Percentiles rank a stretch among this genome's conserved stretches.
Conservation (phyloP, 37 sponge, comb jelly and placozoan genomes). For the Aplysina aerophoba region DNA sequence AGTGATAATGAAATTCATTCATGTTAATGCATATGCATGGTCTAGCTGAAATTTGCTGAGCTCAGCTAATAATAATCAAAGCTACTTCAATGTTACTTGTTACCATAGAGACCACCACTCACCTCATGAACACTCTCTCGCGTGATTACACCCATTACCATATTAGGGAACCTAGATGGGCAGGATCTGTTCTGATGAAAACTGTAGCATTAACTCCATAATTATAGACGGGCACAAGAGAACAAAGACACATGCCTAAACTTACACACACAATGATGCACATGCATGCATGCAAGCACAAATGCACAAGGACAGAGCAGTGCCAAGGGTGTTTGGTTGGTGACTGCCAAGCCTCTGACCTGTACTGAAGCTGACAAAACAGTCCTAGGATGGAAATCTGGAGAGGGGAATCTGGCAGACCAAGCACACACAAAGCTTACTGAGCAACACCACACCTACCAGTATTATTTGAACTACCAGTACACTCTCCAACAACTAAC, state of each 20-base stretch:
- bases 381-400: constrained; percentile 72
- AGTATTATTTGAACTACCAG: too few species aligned
- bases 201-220: not conserved
- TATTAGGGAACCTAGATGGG: constrained; percentile 79
- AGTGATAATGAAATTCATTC: constrained; percentile 23
- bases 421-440: not conserved
- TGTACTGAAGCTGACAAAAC: constrained; percentile 89
- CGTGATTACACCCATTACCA: constrained; percentile 88
- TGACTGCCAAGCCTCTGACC: constrained; percentile 33
- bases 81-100: not conserved
- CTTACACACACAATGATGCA: too few species aligned
- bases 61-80: too few species aligned
- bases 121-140: constrained; percentile 94
- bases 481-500: too few species aligned
- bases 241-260: too few species aligned
- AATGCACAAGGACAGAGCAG: not conserved
- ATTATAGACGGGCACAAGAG: too few species aligned
- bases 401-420: constrained; percentile 74
- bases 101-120: not conserved
- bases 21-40: too few species aligned
- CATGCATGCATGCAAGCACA: too few species aligned
- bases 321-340: not conserved
- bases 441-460: constrained; percentile 3
- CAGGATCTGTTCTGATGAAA: not conserved
- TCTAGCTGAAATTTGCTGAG: not conserved